These are phyloP conservation scores for Oligia fasciuncula DNA, from an alignment of 2,888 invertebrate species.

Conservation along the genomic window DNA sequence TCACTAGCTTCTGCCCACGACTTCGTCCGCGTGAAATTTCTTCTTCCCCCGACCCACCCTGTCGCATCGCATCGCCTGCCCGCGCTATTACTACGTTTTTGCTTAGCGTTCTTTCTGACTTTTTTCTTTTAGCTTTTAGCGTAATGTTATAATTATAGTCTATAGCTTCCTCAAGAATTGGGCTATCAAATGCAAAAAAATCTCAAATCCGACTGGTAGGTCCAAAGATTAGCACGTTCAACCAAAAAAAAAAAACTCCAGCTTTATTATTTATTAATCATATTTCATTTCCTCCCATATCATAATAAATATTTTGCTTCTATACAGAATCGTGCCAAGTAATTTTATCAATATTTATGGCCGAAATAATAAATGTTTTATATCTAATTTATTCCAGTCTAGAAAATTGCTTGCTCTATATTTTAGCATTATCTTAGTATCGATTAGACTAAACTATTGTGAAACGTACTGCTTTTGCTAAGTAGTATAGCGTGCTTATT, in stretches of 20 bases:
- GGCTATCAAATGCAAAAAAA: background rate
- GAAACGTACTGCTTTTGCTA: conserved; percentile 65
- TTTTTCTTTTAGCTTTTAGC: background rate
- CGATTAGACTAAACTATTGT: conserved; percentile 57
- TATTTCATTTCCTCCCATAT: conserved; percentile 4
- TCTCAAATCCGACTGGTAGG: background rate
- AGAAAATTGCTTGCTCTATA: conserved; percentile 41
- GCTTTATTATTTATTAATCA: background rate
- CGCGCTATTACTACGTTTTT: background rate
- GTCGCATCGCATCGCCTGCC: background rate
- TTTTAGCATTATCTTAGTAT: conserved; percentile 59
- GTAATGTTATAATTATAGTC: background rate
- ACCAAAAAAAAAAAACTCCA: background rate
- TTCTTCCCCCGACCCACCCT: background rate
- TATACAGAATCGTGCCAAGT: conserved; percentile 24
- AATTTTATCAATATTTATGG: conserved; percentile 44
- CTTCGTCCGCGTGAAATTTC: background rate
- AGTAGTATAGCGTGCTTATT: conserved; percentile 69
- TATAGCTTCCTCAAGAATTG: background rate
- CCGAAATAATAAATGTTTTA: conserved; percentile 47
- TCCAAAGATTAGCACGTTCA: background rate
- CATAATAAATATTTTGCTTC: background rate
- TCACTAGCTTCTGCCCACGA: background rate
- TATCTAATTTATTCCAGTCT: conserved; percentile 52
- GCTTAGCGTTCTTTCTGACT: background rate